These are phyloP conservation scores for Hyppa rectilinea DNA, from an alignment of 2,888 invertebrate genomes.

Conservation along the genomic window DNA sequence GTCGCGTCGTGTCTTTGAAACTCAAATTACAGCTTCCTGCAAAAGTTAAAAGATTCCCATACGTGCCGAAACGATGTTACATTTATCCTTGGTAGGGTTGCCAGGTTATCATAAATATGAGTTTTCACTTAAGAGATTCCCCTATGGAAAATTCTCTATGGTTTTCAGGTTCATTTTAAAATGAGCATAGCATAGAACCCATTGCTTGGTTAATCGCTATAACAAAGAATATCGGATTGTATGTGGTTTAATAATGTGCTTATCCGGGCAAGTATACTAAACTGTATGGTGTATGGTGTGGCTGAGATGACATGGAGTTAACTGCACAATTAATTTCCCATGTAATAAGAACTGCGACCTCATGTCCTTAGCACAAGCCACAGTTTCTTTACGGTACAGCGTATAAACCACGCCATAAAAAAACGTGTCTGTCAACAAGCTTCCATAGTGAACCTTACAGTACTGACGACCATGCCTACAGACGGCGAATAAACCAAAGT, in stretches of 20 bases:
- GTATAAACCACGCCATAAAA: too few species aligned
- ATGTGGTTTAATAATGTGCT: not conserved
- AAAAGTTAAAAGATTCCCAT: conserved; percentile 65
- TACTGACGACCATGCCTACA: too few species aligned
- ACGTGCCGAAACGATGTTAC: conserved; percentile 55
- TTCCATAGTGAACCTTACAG: too few species aligned
- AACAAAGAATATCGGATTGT: not conserved
- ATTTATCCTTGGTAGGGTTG: conserved; percentile 44
- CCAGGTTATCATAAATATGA: conserved; percentile 1
- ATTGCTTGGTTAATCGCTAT: not conserved
- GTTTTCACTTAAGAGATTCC: not conserved
- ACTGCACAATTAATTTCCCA: not conserved
- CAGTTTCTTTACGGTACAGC: too few species aligned
- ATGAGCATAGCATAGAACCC: not conserved
- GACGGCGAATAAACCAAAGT: too few species aligned
- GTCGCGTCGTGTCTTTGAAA: conserved; percentile 60
- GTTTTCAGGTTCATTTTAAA: not conserved
- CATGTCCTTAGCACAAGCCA: too few species aligned
- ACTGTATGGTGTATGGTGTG: too few species aligned
- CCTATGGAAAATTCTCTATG: not conserved
- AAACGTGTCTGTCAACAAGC: too few species aligned
- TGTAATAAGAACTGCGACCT: too few species aligned
- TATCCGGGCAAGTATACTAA: too few species aligned
- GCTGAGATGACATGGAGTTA: not conserved
- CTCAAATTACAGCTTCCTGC: conserved; percentile 59